Percentiles rank a stretch among this genome's conserved stretches.
Conservation (phyloP, 2,888 invertebrate species). For the Thysanoteuthis rhombus region DNA sequence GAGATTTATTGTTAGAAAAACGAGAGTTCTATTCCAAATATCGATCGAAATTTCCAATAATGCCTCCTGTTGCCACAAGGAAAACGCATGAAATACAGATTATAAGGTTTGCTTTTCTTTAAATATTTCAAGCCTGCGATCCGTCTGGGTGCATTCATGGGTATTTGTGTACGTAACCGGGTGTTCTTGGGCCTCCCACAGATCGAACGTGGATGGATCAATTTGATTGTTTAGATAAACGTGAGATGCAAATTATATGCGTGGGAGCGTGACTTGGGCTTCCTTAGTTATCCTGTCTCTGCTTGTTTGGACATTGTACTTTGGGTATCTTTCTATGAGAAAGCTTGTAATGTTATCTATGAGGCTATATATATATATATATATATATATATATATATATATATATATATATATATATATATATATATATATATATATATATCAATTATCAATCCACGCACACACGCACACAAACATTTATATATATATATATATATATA, state of each 20-base stretch:
- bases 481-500: too few species aligned
- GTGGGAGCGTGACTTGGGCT: neutral
- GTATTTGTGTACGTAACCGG: neutral
- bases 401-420: too few species aligned
- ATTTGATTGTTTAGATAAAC: neutral
- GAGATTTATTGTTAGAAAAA: neutral
- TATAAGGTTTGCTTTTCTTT: neutral
- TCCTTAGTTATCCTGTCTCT: neutral
- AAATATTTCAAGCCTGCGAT: neutral
- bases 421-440: too few species aligned
- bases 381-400: too few species aligned
- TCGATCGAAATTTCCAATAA: neutral
- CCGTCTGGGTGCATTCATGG: neutral
- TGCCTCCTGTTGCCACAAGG: neutral
- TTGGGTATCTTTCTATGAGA: too few species aligned
- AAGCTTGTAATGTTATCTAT: too few species aligned
- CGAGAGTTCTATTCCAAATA: neutral
- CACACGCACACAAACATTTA: too few species aligned
- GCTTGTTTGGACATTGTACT: too few species aligned
- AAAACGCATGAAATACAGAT: neutral
- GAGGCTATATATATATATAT: too few species aligned
- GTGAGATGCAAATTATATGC: neutral
- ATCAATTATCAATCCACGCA: too few species aligned
- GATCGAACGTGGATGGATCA: neutral
- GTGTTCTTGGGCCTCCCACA: too few species aligned